These are phyloP conservation scores for Eilema griseolum DNA, from an alignment of 2,888 invertebrate species.

Conservation along the genomic window DNA sequence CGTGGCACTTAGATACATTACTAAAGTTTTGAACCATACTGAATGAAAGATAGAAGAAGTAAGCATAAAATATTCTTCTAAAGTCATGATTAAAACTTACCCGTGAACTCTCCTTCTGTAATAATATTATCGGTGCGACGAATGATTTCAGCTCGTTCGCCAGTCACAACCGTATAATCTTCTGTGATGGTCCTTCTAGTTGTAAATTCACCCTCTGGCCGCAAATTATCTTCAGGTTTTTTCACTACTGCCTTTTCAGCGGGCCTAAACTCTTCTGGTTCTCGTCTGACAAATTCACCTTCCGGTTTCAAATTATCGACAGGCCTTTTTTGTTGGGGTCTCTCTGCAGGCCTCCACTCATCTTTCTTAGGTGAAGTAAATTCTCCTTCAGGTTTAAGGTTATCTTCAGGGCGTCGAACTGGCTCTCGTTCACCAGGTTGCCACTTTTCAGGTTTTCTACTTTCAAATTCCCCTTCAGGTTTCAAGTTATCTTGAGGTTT, in stretches of 20 bases:
- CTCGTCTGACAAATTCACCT: conserved; percentile 61
- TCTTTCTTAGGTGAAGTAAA: conserved; percentile 72
- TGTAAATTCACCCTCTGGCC: conserved; percentile 87
- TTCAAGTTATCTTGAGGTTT: conserved; percentile 85
- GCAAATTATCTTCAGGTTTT: conserved; percentile 82
- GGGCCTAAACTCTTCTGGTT: conserved; percentile 75
- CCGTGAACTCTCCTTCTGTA: conserved; percentile 89
- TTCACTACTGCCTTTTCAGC: conserved; percentile 73
- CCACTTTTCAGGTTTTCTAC: conserved; percentile 73
- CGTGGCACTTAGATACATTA: too few species aligned
- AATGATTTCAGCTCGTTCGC: conserved; percentile 89
- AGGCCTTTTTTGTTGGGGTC: conserved; percentile 75
- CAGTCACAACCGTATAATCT: conserved; percentile 87
- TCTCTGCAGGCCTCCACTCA: conserved; percentile 79
- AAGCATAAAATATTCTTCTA: background rate
- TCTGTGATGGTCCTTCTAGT: conserved; percentile 83
- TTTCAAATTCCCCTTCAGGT: conserved; percentile 69
- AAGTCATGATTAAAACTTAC: conserved; percentile 70
- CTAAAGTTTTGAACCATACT: too few species aligned
- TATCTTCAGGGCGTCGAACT: conserved; percentile 70
- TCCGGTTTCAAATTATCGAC: conserved; percentile 79
- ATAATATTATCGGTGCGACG: conserved; percentile 89
- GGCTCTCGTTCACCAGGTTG: conserved; percentile 65
- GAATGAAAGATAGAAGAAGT: background rate
- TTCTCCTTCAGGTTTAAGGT: conserved; percentile 41